Evolutionary conservation across 2,113 vertebrate species (phyloP).

Genomic region (Eubucco bourcierii): DNA sequence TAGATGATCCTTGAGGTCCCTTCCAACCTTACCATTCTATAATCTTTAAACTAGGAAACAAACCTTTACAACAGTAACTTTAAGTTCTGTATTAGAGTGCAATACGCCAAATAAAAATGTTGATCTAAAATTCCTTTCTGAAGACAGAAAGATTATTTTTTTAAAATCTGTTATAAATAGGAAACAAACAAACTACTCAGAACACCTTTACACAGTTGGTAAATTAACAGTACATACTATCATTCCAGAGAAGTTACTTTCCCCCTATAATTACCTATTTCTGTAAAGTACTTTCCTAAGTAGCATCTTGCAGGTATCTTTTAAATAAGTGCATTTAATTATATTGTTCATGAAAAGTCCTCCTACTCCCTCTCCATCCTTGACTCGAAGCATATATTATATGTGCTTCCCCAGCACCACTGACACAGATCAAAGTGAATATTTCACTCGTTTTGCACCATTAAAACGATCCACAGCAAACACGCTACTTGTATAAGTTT

Average conservation of each 20-base stretch:
- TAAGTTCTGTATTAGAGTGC: neutral
- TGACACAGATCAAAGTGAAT: neutral
- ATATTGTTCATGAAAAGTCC: conserved; percentile 25
- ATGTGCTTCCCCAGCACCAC: neutral
- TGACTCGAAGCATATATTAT: neutral
- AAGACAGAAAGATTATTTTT: conserved; percentile 7
- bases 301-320: conserved; percentile 1
- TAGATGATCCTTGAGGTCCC: too few species aligned
- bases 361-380: neutral
- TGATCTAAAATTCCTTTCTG: conserved; percentile 38
- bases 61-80: neutral
- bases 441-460: neutral
- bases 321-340: conserved; percentile 29
- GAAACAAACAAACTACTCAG: neutral
- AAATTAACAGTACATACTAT: neutral
- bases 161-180: neutral
- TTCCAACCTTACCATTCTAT: too few species aligned
- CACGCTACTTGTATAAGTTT: neutral
- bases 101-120: neutral
- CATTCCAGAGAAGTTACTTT: neutral
- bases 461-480: conserved; percentile 15
- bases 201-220: neutral
- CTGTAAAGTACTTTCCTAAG: neutral
- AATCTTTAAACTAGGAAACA: neutral
- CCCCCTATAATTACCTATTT: neutral